Evolutionary conservation across 2,797 vertebrate species (phyloP).

Genomic region (Chaenodraco wilsoni): DNA sequence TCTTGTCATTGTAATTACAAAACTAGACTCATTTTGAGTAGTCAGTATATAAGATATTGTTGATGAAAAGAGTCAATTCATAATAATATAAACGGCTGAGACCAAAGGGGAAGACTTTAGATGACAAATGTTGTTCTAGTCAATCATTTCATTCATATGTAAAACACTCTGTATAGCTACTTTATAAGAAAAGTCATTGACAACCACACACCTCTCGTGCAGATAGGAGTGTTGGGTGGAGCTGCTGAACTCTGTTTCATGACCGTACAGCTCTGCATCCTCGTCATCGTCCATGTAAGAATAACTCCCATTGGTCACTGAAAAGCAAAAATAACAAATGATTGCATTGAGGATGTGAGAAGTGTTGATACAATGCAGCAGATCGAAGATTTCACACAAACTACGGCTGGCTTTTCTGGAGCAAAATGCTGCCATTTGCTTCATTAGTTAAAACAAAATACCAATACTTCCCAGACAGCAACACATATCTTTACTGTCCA

Average conservation of each 20-base stretch:
- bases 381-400: not conserved
- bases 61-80: too few species aligned
- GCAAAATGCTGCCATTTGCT: not conserved
- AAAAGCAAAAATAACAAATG: slow-evolving; percentile 20
- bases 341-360: not conserved
- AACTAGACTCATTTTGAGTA: too few species aligned
- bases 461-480: not conserved
- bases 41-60: too few species aligned
- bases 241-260: slow-evolving; percentile 68
- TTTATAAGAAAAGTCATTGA: not conserved
- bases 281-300: slow-evolving; percentile 79
- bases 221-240: slow-evolving; percentile 50
- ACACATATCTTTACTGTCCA: not conserved
- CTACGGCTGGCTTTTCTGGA: not conserved
- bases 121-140: too few species aligned
- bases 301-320: slow-evolving; percentile 78
- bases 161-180: not conserved
- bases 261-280: slow-evolving; percentile 82
- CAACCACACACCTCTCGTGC: slow-evolving; percentile 67
- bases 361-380: not conserved
- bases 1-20: too few species aligned
- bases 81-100: too few species aligned
- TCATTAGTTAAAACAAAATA: slow-evolving; percentile 5
- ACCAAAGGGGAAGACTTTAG: too few species aligned
- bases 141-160: not conserved